phyloP scores from a whole-genome alignment of 2,113 vertebrate species.

The Galbula dea region DNA sequence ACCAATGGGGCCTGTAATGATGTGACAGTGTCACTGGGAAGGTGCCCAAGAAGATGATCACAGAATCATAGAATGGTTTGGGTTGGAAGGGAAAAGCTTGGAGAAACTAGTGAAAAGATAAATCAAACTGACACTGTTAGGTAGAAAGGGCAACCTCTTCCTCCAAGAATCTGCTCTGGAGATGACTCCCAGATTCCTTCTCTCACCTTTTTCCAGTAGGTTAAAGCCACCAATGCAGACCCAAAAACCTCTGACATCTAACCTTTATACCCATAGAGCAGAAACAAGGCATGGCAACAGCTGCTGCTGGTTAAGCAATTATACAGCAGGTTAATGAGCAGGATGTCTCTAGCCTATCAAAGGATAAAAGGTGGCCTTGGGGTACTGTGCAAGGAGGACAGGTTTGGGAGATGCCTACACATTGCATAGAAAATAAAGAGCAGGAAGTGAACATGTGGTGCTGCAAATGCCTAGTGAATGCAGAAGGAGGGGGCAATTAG shows the following conservation, averaged over 20 bases:
- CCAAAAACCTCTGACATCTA: background rate
- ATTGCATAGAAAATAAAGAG: background rate
- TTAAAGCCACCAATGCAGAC: background rate
- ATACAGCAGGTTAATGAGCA: background rate
- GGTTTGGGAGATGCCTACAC: background rate
- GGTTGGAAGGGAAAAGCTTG: background rate
- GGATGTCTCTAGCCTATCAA: background rate
- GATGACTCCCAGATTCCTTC: background rate
- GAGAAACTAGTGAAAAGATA: background rate
- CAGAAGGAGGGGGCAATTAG: background rate
- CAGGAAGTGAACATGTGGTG: rapidly evolving
- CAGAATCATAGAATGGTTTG: too few relatives aligned
- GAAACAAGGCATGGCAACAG: background rate
- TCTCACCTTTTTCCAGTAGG: background rate
- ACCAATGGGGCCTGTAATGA: rapidly evolving
- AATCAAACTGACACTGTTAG: background rate
- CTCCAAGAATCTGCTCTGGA: background rate
- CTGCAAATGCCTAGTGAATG: background rate
- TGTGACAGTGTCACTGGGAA: background rate
- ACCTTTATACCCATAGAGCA: background rate
- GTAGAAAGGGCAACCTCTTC: background rate
- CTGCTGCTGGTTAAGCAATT: background rate
- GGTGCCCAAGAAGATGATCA: background rate
- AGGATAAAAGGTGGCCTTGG: background rate
- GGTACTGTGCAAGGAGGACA: background rate